These are phyloP conservation scores for Podabrus alpinus DNA, from an alignment of 2,888 invertebrate genomes.

Conservation along the genomic window DNA sequence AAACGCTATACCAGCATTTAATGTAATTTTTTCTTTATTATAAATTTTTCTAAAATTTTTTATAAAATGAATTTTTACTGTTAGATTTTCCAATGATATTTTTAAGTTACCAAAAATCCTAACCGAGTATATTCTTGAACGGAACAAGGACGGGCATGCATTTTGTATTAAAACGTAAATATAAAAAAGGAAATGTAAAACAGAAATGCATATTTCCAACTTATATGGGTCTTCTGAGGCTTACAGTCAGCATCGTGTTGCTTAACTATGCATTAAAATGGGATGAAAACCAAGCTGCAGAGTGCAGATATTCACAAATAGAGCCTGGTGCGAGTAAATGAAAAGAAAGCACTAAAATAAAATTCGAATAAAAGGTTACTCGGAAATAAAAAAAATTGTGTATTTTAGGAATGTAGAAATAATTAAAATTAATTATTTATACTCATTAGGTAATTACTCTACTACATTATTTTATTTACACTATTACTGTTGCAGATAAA, in stretches of 20 bases:
- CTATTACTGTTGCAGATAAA: no score
- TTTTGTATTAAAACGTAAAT: conserved; percentile 4
- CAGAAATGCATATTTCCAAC: conserved; percentile 30
- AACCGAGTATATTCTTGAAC: neutral
- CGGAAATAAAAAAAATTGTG: neutral
- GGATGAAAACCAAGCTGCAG: conserved; percentile 25
- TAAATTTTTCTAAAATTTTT: neutral
- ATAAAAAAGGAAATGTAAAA: conserved; percentile 20
- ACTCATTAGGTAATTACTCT: neutral
- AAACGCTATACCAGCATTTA: neutral
- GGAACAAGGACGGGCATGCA: conserved; percentile 1
- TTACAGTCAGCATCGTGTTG: conserved; percentile 32
- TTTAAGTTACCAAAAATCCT: neutral
- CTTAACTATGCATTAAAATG: conserved; percentile 40
- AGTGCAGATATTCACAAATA: conserved; percentile 22
- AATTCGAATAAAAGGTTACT: neutral
- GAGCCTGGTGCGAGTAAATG: conserved; percentile 18
- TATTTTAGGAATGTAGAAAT: neutral
- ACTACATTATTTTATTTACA: neutral
- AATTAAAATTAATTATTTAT: neutral
- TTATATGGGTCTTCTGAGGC: conserved; percentile 36
- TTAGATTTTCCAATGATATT: neutral
- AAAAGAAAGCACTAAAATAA: conserved; percentile 10
- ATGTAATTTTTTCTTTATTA: neutral
- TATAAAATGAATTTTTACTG: neutral